Percentiles rank a stretch among this genome's conserved stretches.
Evolutionary conservation across 2,113 vertebrate genomes (phyloP).

Genomic region (Oncorhynchus clarkii): DNA sequence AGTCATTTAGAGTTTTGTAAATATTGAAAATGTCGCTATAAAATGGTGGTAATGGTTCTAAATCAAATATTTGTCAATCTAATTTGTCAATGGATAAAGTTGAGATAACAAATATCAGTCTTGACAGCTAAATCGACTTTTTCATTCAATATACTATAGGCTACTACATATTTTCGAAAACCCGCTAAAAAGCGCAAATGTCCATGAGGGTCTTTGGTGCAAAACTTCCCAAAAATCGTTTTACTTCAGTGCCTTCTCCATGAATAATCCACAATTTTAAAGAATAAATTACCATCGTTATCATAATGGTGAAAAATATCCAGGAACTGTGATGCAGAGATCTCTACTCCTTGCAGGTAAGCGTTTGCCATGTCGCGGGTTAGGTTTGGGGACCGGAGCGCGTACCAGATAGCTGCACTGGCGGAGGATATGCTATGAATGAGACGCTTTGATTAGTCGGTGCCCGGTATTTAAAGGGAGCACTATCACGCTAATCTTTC

Average conservation of each 20-base stretch:
- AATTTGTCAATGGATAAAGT: no score
- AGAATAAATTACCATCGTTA: slow-evolving; percentile 59
- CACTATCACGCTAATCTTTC: slow-evolving; percentile 3
- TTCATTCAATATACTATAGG: not conserved
- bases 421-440: slow-evolving; percentile 26
- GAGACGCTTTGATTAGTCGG: slow-evolving; percentile 21
- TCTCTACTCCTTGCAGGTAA: slow-evolving; percentile 78
- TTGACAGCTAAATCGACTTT: not conserved
- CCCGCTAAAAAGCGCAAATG: not conserved
- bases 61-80: no score
- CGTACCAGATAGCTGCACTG: not conserved
- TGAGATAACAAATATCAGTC: not conserved
- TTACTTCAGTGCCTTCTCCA: not conserved
- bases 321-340: slow-evolving; percentile 84
- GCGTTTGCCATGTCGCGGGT: slow-evolving; percentile 74
- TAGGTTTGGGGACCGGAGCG: not conserved
- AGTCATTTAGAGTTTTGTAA: no score
- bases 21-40: no score
- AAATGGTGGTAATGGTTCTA: no score
- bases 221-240: not conserved
- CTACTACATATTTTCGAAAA: not conserved
- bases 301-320: slow-evolving; percentile 89
- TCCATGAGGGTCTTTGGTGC: not conserved
- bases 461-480: slow-evolving; percentile 37
- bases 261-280: slow-evolving; percentile 7